Conservation (phyloP, 2,888 invertebrate genomes). For the Bruchidius siliquastri region DNA sequence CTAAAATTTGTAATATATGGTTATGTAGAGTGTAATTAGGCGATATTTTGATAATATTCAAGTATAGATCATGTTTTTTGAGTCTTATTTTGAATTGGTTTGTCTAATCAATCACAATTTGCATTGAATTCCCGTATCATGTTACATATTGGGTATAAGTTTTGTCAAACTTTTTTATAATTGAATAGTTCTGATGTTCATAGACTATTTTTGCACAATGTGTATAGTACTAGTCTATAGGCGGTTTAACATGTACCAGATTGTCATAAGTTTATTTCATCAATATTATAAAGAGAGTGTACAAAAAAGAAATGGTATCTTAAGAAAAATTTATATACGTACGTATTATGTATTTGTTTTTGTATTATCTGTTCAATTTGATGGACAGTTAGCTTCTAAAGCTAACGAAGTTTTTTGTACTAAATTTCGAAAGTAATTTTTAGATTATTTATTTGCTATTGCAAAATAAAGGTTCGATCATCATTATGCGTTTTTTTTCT, state of each 20-base stretch:
- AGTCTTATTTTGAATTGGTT: background rate
- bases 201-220: background rate
- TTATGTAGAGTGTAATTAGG: background rate
- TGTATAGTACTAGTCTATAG: background rate
- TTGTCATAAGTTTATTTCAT: background rate
- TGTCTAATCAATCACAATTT: background rate
- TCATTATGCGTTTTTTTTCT: background rate
- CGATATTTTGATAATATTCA: background rate
- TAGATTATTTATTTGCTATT: constrained; percentile 17
- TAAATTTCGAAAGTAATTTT: constrained; percentile 3
- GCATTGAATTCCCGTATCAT: background rate
- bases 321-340: background rate
- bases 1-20: background rate
- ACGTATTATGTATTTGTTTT: background rate
- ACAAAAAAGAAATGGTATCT: background rate
- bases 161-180: background rate
- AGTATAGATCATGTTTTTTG: background rate
- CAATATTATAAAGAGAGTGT: background rate
- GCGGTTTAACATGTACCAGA: background rate
- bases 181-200: background rate
- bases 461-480: constrained; percentile 11
- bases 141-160: background rate
- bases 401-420: background rate
- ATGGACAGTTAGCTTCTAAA: background rate
- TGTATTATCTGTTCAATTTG: background rate